These are phyloP conservation scores for Bostrychus sinensis DNA, from an alignment of 2,113 vertebrate genomes.

Conservation along the genomic window DNA sequence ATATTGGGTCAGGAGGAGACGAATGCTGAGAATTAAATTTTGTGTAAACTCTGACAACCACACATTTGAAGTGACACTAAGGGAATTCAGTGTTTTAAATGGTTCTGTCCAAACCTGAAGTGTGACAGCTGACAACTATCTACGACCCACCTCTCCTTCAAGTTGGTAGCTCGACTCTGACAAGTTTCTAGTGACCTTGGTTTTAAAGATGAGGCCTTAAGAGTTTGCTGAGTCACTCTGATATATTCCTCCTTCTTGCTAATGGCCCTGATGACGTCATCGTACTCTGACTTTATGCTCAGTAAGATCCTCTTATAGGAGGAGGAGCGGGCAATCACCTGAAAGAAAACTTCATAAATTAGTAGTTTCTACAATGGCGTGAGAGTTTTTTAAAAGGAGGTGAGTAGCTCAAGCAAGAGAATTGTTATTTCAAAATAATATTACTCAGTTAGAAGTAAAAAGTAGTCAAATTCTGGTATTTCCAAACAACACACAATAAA, in stretches of 20 bases:
- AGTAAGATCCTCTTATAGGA: slow-evolving; percentile 78
- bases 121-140: too few species aligned
- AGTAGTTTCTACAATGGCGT: neutral
- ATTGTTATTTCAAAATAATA: too few species aligned
- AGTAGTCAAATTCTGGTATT: too few species aligned
- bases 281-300: slow-evolving; percentile 81
- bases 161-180: slow-evolving; percentile 69
- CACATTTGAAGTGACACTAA: too few species aligned
- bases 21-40: too few species aligned
- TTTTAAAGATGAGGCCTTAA: slow-evolving; percentile 62
- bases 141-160: slow-evolving; percentile 75
- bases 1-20: too few species aligned
- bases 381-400: too few species aligned
- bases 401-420: too few species aligned
- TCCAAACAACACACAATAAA: too few species aligned
- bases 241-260: slow-evolving; percentile 62
- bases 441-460: too few species aligned
- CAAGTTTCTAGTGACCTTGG: slow-evolving; percentile 61
- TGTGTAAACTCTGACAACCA: too few species aligned
- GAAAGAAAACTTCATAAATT: neutral
- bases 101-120: neutral
- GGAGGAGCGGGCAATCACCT: slow-evolving; percentile 77
- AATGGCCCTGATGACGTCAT: slow-evolving; percentile 71
- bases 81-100: too few species aligned
- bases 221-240: slow-evolving; percentile 52